Evolutionary conservation across 2,888 invertebrate species (phyloP), one percentile per base, ranked within the genome.

Genomic region (Nasonia oneida): DNA sequence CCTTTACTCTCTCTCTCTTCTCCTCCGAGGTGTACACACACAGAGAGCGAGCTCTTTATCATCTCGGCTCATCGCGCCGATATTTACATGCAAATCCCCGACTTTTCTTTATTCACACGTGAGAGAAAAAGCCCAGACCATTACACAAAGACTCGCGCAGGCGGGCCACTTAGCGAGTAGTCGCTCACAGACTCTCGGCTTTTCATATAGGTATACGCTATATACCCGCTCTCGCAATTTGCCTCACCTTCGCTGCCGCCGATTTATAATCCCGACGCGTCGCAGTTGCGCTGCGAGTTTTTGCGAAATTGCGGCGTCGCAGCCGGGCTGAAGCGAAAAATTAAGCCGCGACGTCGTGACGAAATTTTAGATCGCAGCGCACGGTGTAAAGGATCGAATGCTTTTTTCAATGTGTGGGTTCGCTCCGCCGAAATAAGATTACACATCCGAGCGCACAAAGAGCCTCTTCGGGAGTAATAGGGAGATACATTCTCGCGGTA

Each of bases 31-130:
- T 37, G 29, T 50, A 82, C n/a, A 82, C 50, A 29, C 29, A 29
- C 29, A 29, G 29, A 29, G 29, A 37, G 37, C 37, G 64, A n/a
- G 29, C 67, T 67, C 67, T 67, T 67, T 67, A 67, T 67, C 67
- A 67, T 67, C 67, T 29, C 53, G 75, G 23, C 12, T 50, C 29
- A 61, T 42, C 29, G 57, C 64, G 67, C 50, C n/a, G 71, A 73
- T 83, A 73, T 83, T 77, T 83, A 64, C 64, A 83, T 78, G 83
- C 73, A 83, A 83, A 83, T 83, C 33, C 33, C n/a, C 23, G 73
- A 67, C 67, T 67, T 67, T 67, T 73, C n/a, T 73, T 39, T 73
- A 73, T 73, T 73, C 57, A 29, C 81, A 39, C 73, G 33, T 67
- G 67, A 67, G 67, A 67, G 67, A 67, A 67, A 67, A 67, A 67